A percentile compares a stretch with the other conserved stretches of the same genome.
These are phyloP conservation scores for Nycticebus coucang DNA, from an alignment of 2,113 vertebrate genomes.

Conservation along the genomic window DNA sequence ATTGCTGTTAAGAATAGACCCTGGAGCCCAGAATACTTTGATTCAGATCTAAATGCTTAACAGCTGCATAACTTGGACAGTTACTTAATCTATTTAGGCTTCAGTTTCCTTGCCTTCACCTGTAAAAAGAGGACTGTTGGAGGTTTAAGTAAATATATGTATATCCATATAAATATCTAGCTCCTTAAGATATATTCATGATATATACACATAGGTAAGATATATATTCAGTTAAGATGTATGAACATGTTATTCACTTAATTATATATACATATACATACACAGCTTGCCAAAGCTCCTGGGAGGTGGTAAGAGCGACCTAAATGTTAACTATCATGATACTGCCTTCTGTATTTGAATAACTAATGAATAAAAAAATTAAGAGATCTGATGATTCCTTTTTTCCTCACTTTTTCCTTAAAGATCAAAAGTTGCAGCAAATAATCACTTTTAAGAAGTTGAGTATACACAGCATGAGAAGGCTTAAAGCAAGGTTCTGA, in stretches of 20 bases:
- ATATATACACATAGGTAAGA: neutral
- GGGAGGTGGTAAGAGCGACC: neutral
- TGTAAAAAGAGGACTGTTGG: neutral
- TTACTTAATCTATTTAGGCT: neutral
- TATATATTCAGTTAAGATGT: neutral
- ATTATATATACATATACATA: neutral
- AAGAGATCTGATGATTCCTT: constrained; percentile 9
- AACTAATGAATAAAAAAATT: neutral
- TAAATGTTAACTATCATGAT: constrained; percentile 45
- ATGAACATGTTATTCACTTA: neutral
- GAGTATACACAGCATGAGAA: constrained; percentile 15
- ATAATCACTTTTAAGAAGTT: neutral
- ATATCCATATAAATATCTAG: neutral
- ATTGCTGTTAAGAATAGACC: neutral
- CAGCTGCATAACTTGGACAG: neutral
- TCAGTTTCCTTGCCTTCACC: constrained; percentile 18
- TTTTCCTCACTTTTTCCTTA: constrained; percentile 26
- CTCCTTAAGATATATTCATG: neutral
- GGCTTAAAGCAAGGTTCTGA: neutral
- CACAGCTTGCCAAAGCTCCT: neutral
- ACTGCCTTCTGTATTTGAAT: neutral
- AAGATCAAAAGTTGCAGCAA: constrained; percentile 24
- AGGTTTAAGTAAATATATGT: constrained; percentile 44
- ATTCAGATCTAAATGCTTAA: constrained; percentile 4
- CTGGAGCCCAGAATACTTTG: neutral